These are phyloP conservation scores for Daboia siamensis DNA, from an alignment of 2,113 vertebrate species.

Conservation along the genomic window DNA sequence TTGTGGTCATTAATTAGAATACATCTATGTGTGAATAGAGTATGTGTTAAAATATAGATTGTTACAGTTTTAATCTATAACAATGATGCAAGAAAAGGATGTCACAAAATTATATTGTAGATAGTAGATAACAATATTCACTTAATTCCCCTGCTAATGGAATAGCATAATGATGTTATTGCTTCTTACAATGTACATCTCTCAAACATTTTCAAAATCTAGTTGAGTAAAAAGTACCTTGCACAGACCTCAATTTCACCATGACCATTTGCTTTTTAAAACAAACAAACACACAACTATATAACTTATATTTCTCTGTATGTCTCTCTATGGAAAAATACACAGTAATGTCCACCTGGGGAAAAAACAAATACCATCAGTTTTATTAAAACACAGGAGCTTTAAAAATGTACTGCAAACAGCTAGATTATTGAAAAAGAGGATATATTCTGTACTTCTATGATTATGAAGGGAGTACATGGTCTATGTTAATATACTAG, in stretches of 20 bases:
- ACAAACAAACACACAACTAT: background rate
- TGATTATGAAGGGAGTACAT: background rate
- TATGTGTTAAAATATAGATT: background rate
- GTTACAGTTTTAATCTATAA: background rate
- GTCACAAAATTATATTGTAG: background rate
- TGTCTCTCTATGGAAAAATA: background rate
- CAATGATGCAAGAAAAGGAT: background rate
- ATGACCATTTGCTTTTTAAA: accelerated
- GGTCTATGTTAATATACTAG: slow-evolving; percentile 13
- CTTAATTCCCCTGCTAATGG: background rate
- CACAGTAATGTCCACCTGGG: background rate
- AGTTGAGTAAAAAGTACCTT: background rate
- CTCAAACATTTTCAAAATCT: background rate
- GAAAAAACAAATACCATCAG: slow-evolving; percentile 2
- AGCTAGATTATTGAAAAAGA: background rate
- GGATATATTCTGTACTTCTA: background rate
- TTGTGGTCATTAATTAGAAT: background rate
- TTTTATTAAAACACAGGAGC: slow-evolving; percentile 16
- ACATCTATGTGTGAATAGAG: background rate
- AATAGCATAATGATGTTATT: background rate
- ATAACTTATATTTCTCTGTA: background rate
- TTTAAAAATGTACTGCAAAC: background rate
- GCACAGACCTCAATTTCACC: background rate
- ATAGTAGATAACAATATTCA: background rate
- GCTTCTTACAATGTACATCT: background rate